phyloP scores from a whole-genome alignment of 2,888 invertebrate genomes.

The Gymnoscelis rufifasciata region DNA sequence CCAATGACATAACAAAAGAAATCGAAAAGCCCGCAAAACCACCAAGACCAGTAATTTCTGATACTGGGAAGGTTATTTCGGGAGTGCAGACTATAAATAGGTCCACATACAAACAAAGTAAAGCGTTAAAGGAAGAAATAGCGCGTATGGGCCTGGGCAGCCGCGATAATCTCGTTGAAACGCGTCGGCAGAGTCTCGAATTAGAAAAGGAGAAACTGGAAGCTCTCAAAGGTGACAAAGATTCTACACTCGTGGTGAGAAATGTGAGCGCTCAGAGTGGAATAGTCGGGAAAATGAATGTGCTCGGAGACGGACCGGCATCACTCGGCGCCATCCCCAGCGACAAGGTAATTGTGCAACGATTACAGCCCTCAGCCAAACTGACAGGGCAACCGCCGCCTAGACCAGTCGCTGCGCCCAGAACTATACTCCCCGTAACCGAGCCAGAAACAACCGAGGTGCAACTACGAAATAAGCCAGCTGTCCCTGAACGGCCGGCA shows the following conservation, averaged over 20 bases:
- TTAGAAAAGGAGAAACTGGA: constrained; percentile 73
- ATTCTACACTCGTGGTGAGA: constrained; percentile 53
- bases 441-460: constrained; percentile 59
- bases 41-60: constrained; percentile 78
- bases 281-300: constrained; percentile 63
- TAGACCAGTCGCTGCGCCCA: constrained; percentile 71
- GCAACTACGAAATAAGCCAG: constrained; percentile 84
- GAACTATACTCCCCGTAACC: constrained; percentile 53
- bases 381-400: constrained; percentile 77
- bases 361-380: constrained; percentile 43
- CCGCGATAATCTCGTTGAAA: constrained; percentile 64
- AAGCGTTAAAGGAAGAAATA: constrained; percentile 70
- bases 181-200: constrained; percentile 76
- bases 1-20: constrained; percentile 33
- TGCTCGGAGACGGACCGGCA: constrained; percentile 64
- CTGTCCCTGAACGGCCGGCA: constrained; percentile 88
- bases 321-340: constrained; percentile 41
- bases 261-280: constrained; percentile 69
- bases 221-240: constrained; percentile 33
- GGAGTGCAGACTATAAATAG: constrained; percentile 81
- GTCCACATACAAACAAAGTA: constrained; percentile 74
- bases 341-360: constrained; percentile 39
- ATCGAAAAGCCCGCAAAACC: constrained; percentile 82
- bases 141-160: constrained; percentile 50
- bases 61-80: constrained; percentile 67